Evolutionary conservation across 2,888 invertebrate genomes (phyloP).

Genomic region (Nomada ruficornis): DNA sequence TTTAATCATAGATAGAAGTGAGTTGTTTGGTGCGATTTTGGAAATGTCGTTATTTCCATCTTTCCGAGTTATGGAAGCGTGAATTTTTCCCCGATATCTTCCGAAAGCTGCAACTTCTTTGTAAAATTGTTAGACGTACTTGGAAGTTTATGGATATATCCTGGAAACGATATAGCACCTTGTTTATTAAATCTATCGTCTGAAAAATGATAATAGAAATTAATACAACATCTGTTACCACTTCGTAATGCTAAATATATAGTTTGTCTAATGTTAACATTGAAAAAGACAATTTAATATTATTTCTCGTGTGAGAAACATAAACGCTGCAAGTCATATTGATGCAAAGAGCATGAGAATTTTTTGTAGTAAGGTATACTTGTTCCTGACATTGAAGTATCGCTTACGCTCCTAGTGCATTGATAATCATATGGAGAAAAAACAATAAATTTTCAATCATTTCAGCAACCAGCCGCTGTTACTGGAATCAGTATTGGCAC

Average conservation of each 20-base stretch:
- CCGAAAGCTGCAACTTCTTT: not conserved
- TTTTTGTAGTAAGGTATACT: not conserved
- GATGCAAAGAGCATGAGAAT: not conserved
- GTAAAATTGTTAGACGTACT: not conserved
- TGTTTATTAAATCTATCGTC: too few species aligned
- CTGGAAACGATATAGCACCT: too few species aligned
- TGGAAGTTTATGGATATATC: not conserved
- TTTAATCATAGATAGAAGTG: constrained; percentile 2
- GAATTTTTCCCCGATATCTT: not conserved
- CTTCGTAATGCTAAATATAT: too few species aligned
- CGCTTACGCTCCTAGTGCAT: not conserved
- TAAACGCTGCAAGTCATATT: not conserved
- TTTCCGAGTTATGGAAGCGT: not conserved
- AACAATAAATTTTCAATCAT: not conserved
- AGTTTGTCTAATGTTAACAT: too few species aligned
- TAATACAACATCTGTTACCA: too few species aligned
- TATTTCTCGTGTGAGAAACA: too few species aligned
- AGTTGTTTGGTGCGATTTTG: not conserved
- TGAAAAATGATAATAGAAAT: too few species aligned
- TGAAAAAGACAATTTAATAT: too few species aligned
- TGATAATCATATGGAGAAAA: not conserved
- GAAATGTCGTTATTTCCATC: not conserved
- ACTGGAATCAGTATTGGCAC: constrained; percentile 1
- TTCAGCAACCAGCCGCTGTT: not conserved
- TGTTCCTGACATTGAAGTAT: not conserved